Percentiles rank a stretch among this genome's conserved stretches.
These are phyloP conservation scores for Drosophila imparisetae DNA, from an alignment of 2,888 invertebrate species.

Conservation along the genomic window DNA sequence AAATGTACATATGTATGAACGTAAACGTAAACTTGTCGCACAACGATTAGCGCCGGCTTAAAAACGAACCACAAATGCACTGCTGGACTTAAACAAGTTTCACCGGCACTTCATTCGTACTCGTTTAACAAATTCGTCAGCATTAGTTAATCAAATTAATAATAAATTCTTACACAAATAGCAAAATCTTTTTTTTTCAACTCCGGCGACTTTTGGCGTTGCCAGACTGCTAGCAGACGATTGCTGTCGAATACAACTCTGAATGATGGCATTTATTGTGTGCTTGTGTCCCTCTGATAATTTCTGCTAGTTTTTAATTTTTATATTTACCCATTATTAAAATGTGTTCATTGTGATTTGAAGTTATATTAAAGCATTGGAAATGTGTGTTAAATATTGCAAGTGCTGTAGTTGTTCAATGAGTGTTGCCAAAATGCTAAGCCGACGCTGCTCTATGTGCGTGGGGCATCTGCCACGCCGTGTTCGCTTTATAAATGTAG, in stretches of 20 bases:
- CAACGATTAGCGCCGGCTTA: background rate
- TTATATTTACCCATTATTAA: background rate
- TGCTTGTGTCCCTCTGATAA: conserved; percentile 21
- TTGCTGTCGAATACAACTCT: conserved; percentile 38
- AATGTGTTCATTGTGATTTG: conserved; percentile 3
- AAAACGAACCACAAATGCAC: background rate
- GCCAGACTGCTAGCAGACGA: conserved; percentile 37
- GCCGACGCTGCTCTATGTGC: background rate
- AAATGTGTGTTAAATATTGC: background rate
- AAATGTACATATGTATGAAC: background rate
- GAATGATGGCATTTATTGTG: conserved; percentile 31
- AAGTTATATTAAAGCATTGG: background rate
- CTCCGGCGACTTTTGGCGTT: conserved; percentile 57
- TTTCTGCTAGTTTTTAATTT: background rate
- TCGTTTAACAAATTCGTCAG: background rate
- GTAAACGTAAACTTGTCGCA: conserved; percentile 13
- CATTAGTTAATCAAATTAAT: conserved; percentile 7
- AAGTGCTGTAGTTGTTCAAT: background rate
- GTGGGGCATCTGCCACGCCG: conserved; percentile 18
- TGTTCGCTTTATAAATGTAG: conserved; percentile 27
- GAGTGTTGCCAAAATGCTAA: conserved; percentile 4
- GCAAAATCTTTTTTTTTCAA: conserved; percentile 41
- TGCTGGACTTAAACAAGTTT: too few species aligned
- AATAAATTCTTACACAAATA: conserved; percentile 9
- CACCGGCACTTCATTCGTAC: background rate